Conservation (phyloP, 2,113 vertebrate genomes). For the Ptychochromis oligacanthus region DNA sequence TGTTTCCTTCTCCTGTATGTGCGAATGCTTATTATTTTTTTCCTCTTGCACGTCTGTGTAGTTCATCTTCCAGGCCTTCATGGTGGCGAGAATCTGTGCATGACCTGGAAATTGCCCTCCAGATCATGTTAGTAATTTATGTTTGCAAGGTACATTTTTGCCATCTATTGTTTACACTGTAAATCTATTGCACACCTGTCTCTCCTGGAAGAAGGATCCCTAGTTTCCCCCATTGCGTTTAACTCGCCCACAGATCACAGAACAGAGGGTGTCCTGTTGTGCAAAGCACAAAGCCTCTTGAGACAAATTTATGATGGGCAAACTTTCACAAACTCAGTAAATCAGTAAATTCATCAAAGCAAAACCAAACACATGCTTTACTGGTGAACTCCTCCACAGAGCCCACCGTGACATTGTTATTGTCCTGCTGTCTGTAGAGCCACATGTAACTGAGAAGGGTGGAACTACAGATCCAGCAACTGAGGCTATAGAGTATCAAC, state of each 20-base stretch:
- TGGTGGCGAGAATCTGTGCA: background rate
- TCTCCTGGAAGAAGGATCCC: background rate
- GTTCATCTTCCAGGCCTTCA: background rate
- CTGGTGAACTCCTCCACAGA: conserved; percentile 15
- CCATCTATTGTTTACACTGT: too few species aligned
- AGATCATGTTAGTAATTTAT: background rate
- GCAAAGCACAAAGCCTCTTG: background rate
- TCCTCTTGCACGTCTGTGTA: background rate
- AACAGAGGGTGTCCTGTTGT: background rate
- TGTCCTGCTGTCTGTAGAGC: conserved; percentile 45
- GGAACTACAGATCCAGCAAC: conserved; percentile 58
- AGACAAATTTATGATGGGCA: background rate
- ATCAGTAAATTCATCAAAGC: background rate
- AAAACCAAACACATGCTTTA: background rate
- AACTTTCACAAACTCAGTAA: background rate
- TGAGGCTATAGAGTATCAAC: conserved; percentile 55
- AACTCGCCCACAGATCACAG: too few species aligned
- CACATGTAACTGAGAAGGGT: conserved; percentile 70
- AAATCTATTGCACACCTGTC: background rate
- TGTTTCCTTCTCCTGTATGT: background rate
- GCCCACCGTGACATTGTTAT: conserved; percentile 43
- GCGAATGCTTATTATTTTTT: background rate
- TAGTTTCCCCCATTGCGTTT: background rate
- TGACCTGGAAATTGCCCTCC: background rate
- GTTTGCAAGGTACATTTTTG: too few species aligned